These are phyloP conservation scores for Patella depressa DNA, from an alignment of 2,888 invertebrate genomes.

Conservation along the genomic window DNA sequence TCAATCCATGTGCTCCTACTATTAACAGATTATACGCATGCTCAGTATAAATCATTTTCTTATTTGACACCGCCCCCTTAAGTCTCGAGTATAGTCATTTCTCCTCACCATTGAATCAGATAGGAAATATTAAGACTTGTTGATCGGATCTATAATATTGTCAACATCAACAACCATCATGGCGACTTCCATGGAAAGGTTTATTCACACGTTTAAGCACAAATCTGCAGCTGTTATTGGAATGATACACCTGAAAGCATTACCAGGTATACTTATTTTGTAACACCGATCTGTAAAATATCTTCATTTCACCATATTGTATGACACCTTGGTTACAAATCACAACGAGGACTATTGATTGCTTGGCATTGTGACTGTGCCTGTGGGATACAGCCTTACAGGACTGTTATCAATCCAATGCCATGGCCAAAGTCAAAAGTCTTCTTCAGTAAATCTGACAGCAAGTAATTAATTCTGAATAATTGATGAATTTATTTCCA, in stretches of 20 bases:
- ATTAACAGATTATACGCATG: slow-evolving; percentile 21
- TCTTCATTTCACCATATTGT: not conserved
- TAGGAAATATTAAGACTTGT: too few species aligned
- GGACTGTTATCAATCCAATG: not conserved
- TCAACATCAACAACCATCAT: slow-evolving; percentile 39
- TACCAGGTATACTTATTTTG: slow-evolving; percentile 76
- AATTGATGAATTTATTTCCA: too few species aligned
- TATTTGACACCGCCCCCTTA: slow-evolving; percentile 45
- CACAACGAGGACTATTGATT: not conserved
- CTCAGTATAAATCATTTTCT: slow-evolving; percentile 24
- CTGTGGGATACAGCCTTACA: not conserved
- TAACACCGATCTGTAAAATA: not conserved
- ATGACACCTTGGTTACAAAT: not conserved
- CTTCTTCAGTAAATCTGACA: too few species aligned
- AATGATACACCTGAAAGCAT: slow-evolving; percentile 80
- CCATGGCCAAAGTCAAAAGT: too few species aligned
- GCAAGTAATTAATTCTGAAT: too few species aligned
- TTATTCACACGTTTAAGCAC: slow-evolving; percentile 44
- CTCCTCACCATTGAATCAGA: not conserved
- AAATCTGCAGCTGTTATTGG: slow-evolving; percentile 74
- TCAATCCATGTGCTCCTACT: not conserved
- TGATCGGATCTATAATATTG: slow-evolving; percentile 19
- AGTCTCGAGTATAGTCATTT: slow-evolving; percentile 20
- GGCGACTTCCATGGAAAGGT: slow-evolving; percentile 40
- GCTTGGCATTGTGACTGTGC: not conserved